Evolutionary conservation across 2,797 vertebrate genomes (phyloP), one percentile per base, ranked within the genome.

Genomic region (Onychomys leucogaster): DNA sequence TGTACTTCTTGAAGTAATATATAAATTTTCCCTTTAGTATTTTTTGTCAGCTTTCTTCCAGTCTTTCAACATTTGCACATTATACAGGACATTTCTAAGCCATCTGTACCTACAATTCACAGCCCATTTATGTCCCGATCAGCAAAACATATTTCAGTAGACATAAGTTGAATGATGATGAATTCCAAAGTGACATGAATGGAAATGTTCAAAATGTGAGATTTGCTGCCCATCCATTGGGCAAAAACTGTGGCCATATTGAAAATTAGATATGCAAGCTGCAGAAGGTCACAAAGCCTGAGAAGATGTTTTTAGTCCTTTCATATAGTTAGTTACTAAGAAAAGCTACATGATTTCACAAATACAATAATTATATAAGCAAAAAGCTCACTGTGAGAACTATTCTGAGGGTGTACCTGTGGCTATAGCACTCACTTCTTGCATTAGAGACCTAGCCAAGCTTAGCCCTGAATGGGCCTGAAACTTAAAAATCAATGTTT

Each of bases 401-500:
- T 52, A 43, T 21, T 67, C 2, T 90, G 7, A 57, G 46, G 59
- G 6, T 86, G 87, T 75, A 37, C 16, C 1, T 34, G 32, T 86
- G 83, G 21, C 29, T 61, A 63, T 21, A 52, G 49, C 11, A 83
- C 21, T 69, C n/a, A 43, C 2, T 95, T 84, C 41, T 96, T 90
- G 84, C 14, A 8, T 57, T 87, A 95, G 55, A 94, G 32, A 89
- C 41, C 32, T 57, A 14, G 46, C 67, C 41, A 89, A 94, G 43
- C 96, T 77, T 46, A 93, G 27, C 73, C 11, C 41, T 91, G 84
- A 96, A 93, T 71, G 65, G 80, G 90, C 11, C 13, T 84, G 69
- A 94, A 97, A 75, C 55, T 59, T 89, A 65, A 96, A 96, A 98
- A 97, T 97, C 82, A 95, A 84, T 96, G 92, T 96, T 98, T 98